Conservation (phyloP, 23 tunicate genomes). For the Ascidia mentula region DNA sequence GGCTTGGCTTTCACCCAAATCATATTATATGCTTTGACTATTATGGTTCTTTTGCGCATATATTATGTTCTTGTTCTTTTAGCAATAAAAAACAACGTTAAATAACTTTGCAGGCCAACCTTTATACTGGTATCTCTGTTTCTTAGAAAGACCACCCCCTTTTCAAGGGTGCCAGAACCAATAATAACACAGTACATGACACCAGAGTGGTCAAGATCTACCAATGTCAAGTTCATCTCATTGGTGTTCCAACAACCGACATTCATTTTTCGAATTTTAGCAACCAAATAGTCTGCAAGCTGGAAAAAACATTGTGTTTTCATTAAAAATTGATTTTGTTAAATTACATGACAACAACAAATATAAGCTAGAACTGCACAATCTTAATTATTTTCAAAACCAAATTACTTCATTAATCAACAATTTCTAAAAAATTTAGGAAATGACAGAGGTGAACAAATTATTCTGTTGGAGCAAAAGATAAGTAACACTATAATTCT, state of each 20-base stretch:
- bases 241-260: conserved; percentile 53
- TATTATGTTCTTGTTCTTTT: too few species aligned
- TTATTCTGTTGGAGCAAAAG: not conserved
- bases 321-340: not conserved
- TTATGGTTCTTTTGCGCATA: too few species aligned
- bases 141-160: conserved; percentile 36
- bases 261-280: conserved; percentile 15
- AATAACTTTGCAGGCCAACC: conserved; percentile 17
- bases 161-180: conserved; percentile 22
- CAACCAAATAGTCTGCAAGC: conserved; percentile 24
- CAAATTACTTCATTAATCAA: too few species aligned
- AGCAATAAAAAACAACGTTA: not conserved
- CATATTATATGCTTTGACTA: too few species aligned
- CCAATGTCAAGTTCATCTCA: conserved; percentile 8
- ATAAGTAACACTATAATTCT: not conserved
- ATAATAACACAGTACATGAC: conserved; percentile 28
- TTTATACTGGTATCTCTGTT: conserved; percentile 33
- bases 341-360: not conserved
- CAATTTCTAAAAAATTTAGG: not conserved
- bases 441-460: too few species aligned
- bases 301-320: too few species aligned
- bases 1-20: too few species aligned
- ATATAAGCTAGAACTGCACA: too few species aligned
- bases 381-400: not conserved
- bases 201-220: conserved; percentile 39